Percentiles rank a stretch among this genome's conserved stretches.
Evolutionary conservation across 1,140 invertebrate species (phyloP).

Genomic region (Drosophila tropicalis): DNA sequence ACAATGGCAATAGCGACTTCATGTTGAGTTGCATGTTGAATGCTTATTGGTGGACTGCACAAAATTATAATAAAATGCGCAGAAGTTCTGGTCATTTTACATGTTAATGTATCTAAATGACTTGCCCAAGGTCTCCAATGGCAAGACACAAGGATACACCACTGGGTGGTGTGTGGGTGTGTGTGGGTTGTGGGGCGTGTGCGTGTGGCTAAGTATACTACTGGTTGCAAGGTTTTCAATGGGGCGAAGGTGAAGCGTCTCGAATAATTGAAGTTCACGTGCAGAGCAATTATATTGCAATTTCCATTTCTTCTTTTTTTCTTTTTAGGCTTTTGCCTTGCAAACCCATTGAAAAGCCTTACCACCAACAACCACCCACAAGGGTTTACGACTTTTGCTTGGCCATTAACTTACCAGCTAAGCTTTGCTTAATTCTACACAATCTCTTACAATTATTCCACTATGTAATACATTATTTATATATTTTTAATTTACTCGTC

Average conservation of each 20-base stretch:
- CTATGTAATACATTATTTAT: conserved; percentile 41
- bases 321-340: conserved; percentile 3
- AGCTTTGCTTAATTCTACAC: background rate
- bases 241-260: background rate
- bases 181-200: background rate
- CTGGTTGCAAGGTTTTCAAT: background rate
- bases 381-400: background rate
- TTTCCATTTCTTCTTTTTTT: background rate
- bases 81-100: conserved; percentile 28
- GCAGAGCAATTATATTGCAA: background rate
- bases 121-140: background rate
- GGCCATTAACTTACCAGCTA: conserved; percentile 43
- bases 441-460: conserved; percentile 35
- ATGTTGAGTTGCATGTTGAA: conserved; percentile 45
- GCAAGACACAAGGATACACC: conserved; percentile 7
- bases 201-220: conserved; percentile 2
- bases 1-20: conserved; percentile 11
- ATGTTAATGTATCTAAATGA: conserved; percentile 10
- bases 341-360: background rate
- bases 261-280: conserved; percentile 3
- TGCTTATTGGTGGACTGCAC: conserved; percentile 33
- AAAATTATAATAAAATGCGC: conserved; percentile 15
- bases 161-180: background rate
- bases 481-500: conserved; percentile 19
- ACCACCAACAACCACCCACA: background rate